Conservation (phyloP, 2,113 vertebrate genomes). For the Tauraco erythrolophus region DNA sequence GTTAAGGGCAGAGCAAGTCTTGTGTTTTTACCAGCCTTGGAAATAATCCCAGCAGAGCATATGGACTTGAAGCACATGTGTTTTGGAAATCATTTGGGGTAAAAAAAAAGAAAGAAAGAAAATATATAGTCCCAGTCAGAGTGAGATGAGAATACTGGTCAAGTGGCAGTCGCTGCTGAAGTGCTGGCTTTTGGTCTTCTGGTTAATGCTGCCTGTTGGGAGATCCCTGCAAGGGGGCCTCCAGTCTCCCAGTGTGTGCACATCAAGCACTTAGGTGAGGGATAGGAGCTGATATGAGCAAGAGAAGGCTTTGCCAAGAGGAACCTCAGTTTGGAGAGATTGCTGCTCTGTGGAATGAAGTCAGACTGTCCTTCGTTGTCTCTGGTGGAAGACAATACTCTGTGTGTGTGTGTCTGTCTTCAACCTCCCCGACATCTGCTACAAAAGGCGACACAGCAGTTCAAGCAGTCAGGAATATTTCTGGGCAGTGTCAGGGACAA, state of each 20-base stretch:
- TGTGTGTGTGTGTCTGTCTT: neutral
- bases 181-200: neutral
- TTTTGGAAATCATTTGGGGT: neutral
- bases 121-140: neutral
- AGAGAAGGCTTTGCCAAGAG: neutral
- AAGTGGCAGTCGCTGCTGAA: neutral
- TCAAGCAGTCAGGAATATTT: neutral
- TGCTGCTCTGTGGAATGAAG: neutral
- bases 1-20: neutral
- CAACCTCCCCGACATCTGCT: neutral
- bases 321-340: neutral
- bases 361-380: neutral
- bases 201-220: neutral
- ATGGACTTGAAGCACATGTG: neutral
- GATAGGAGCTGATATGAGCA: neutral
- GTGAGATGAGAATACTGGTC: neutral
- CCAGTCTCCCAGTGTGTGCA: too few species aligned
- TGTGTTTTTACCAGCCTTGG: neutral
- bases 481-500: neutral
- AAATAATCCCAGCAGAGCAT: neutral
- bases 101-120: neutral
- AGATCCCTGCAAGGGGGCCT: neutral
- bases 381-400: neutral
- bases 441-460: neutral
- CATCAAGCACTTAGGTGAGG: neutral